Percentiles rank a stretch among this genome's conserved stretches.
Conservation (phyloP, 2,888 invertebrate genomes). For the Osedax frankpressi region DNA sequence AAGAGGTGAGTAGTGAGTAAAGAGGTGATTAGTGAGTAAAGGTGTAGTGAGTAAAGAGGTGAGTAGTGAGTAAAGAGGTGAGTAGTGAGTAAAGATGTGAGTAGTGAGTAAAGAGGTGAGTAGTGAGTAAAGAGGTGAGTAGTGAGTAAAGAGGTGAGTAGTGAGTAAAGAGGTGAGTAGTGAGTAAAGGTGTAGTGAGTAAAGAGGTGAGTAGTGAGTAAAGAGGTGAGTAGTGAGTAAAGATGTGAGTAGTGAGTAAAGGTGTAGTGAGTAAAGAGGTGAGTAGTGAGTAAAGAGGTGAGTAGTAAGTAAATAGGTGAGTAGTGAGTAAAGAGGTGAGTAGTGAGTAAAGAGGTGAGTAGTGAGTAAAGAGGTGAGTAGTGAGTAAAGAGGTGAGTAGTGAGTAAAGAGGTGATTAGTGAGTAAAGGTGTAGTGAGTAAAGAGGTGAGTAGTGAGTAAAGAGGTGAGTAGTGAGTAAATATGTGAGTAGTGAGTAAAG, state of each 20-base stretch:
- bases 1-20: no score
- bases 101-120: background rate
- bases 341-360: background rate
- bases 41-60: background rate
- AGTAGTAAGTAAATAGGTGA: background rate
- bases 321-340: background rate
- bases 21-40: no score
- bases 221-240: background rate
- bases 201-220: background rate
- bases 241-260: constrained; percentile 55
- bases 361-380: background rate
- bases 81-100: background rate
- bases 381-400: background rate
- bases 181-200: constrained; percentile 75
- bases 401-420: no score
- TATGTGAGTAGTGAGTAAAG: constrained; percentile 56
- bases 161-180: no score
- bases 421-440: constrained; percentile 71
- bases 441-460: background rate
- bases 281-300: background rate
- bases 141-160: background rate
- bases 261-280: constrained; percentile 36
- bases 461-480: background rate
- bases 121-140: background rate
- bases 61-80: background rate